Conservation (phyloP, 2,888 invertebrate species). For the Agriopis leucophaearia region DNA sequence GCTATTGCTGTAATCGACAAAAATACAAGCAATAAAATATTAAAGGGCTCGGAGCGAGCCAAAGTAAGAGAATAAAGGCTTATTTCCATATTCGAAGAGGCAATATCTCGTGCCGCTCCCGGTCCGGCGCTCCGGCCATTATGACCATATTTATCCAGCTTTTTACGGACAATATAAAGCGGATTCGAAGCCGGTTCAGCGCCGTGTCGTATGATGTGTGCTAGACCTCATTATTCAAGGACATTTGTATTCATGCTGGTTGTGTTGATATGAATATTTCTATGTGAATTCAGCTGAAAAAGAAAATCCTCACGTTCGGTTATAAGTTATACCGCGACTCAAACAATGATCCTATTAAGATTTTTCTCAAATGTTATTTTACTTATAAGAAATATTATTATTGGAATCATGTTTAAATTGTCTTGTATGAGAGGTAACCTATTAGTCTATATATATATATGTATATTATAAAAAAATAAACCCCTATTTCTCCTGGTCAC, state of each 20-base stretch:
- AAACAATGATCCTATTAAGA: constrained; percentile 6
- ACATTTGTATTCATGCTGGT: constrained; percentile 21
- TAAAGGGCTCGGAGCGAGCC: constrained; percentile 30
- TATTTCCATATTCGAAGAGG: constrained; percentile 44
- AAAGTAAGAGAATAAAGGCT: constrained; percentile 41
- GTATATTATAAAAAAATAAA: too few relatives aligned
- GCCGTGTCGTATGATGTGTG: constrained; percentile 24
- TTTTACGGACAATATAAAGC: constrained; percentile 40
- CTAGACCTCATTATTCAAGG: constrained; percentile 25
- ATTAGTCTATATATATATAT: too few relatives aligned
- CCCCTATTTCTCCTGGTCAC: too few relatives aligned
- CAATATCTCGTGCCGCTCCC: constrained; percentile 39
- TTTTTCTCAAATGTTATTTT: constrained; percentile 7
- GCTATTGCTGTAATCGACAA: constrained; percentile 35
- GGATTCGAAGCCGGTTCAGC: constrained; percentile 12
- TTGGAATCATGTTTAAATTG: too few relatives aligned
- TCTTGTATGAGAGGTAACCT: neutral
- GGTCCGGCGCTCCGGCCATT: constrained; percentile 33
- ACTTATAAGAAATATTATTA: neutral
- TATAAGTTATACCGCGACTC: constrained; percentile 4
- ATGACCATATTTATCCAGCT: constrained; percentile 40
- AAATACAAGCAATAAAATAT: constrained; percentile 39
- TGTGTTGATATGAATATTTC: constrained; percentile 19
- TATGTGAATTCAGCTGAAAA: constrained; percentile 20
- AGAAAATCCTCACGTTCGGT: constrained; percentile 17